Conservation (phyloP, 2,797 vertebrate genomes). For the Chelidonichthys spinosus region DNA sequence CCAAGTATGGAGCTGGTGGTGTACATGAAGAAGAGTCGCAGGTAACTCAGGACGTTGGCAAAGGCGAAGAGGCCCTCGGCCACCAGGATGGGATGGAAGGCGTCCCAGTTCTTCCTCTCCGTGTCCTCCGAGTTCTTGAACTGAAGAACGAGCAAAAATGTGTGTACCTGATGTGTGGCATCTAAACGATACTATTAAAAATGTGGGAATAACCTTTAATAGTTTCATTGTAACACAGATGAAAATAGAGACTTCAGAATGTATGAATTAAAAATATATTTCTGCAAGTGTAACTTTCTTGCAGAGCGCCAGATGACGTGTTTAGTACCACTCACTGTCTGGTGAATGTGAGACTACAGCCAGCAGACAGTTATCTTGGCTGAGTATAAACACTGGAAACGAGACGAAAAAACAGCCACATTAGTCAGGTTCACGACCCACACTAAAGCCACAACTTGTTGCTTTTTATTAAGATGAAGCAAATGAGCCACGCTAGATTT, state of each 20-base stretch:
- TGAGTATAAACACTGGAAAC: no score
- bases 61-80: constrained; percentile 98
- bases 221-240: neutral
- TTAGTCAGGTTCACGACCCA: no score
- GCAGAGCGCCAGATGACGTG: neutral
- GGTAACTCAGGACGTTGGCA: constrained; percentile 97
- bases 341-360: neutral
- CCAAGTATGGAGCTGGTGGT: constrained; percentile 98
- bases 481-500: neutral
- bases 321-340: neutral
- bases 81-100: constrained; percentile 96
- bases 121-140: constrained; percentile 80
- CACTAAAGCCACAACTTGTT: neutral
- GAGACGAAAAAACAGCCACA: no score
- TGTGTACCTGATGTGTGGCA: neutral
- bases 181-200: neutral
- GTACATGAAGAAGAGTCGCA: constrained; percentile 99
- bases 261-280: neutral
- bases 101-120: constrained; percentile 97
- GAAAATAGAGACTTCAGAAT: neutral
- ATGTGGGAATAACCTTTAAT: neutral
- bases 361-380: no score
- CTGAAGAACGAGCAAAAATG: constrained; percentile 60
- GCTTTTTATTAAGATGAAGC: no score
- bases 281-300: neutral